phyloP scores from a whole-genome alignment of 92 coral and sea anemone genomes.

The Diadumene lineata region DNA sequence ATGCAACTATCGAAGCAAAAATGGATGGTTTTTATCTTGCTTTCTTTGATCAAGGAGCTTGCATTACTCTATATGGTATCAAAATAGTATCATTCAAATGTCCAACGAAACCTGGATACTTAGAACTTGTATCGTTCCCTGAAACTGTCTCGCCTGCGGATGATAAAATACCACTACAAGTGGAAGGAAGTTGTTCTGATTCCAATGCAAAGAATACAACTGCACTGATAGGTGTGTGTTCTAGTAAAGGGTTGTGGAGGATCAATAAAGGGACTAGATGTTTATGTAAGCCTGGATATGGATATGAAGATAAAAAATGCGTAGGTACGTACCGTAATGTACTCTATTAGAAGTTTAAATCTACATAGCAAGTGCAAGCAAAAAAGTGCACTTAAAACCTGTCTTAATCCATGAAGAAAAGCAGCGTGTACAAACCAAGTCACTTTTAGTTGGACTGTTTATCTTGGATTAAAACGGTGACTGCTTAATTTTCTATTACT shows the following conservation, averaged over 20 bases:
- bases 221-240: conserved; percentile 49
- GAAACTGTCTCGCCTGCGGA: conserved; percentile 63
- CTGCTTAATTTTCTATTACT: too few relatives aligned
- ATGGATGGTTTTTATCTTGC: conserved; percentile 58
- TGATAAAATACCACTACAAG: conserved; percentile 15
- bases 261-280: conserved; percentile 43
- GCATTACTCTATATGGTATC: conserved; percentile 46
- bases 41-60: conserved; percentile 68
- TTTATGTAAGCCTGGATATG: conserved; percentile 75
- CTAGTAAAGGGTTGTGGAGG: conserved; percentile 75
- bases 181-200: conserved; percentile 64
- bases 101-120: conserved; percentile 32
- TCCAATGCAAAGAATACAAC: conserved; percentile 44
- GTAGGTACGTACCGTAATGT: conserved; percentile 5
- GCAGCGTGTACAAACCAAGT: too few relatives aligned
- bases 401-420: too few relatives aligned
- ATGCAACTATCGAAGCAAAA: conserved; percentile 33
- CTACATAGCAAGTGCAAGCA: too few relatives aligned
- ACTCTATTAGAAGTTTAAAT: too few relatives aligned
- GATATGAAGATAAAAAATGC: conserved; percentile 20
- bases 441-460: too few relatives aligned
- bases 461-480: too few relatives aligned
- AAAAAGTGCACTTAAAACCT: too few relatives aligned
- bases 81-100: conserved; percentile 60
- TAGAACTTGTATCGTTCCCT: conserved; percentile 45